Conservation (phyloP, 2,888 invertebrate genomes). For the Pterobdella sp. region DNA sequence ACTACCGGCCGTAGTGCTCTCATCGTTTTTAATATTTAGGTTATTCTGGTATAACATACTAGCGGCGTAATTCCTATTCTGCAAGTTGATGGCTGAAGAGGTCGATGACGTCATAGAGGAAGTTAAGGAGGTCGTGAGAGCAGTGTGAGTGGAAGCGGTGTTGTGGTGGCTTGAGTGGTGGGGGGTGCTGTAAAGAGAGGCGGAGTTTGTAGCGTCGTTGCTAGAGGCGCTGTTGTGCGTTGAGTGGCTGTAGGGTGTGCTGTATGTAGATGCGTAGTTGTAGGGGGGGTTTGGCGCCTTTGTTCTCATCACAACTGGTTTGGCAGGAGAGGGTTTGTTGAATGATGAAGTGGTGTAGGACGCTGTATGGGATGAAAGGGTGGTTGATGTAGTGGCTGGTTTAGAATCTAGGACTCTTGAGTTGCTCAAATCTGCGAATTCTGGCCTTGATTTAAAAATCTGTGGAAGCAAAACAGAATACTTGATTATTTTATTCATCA, state of each 20-base stretch:
- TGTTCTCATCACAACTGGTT: background rate
- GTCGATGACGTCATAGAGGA: background rate
- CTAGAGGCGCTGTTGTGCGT: too few species aligned
- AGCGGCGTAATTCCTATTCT: background rate
- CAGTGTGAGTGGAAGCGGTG: background rate
- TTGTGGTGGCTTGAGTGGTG: background rate
- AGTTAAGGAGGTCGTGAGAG: background rate
- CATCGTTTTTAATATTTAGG: too few species aligned
- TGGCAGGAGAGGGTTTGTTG: too few species aligned
- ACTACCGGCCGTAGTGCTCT: background rate
- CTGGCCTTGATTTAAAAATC: constrained; percentile 46
- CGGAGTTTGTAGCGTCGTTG: background rate
- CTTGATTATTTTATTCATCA: too few species aligned
- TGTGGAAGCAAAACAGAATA: too few species aligned
- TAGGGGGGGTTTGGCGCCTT: too few species aligned
- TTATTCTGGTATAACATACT: too few species aligned
- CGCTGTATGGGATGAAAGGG: background rate
- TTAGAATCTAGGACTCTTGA: constrained; percentile 29
- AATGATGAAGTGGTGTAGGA: background rate
- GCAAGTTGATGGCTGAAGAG: background rate
- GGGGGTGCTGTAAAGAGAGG: background rate
- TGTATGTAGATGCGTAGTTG: too few species aligned
- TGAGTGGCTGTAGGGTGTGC: too few species aligned
- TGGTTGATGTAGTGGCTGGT: background rate
- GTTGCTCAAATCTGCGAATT: constrained; percentile 41